Evolutionary conservation across 2,797 vertebrate species (phyloP).

Genomic region (Ctenosaura bakeri): DNA sequence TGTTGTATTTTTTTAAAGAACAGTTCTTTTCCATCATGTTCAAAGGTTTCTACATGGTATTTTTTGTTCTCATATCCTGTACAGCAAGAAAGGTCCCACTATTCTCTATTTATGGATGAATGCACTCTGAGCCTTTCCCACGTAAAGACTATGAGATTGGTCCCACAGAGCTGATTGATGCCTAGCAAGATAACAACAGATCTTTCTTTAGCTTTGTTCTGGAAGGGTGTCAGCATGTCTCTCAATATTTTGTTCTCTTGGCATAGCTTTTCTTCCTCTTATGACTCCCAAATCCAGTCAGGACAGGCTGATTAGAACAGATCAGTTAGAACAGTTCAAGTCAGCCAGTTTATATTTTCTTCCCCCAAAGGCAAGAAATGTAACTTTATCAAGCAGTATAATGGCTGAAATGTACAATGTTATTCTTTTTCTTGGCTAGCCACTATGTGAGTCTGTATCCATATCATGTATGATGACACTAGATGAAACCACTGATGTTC

Average conservation of each 20-base stretch:
- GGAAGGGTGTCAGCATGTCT: constrained; percentile 26
- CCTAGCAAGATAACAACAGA: constrained; percentile 17
- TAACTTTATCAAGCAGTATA: background rate
- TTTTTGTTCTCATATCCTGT: constrained; percentile 2
- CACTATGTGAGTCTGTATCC: background rate
- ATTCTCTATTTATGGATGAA: constrained; percentile 45
- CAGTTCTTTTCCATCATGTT: constrained; percentile 28
- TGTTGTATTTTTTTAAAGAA: background rate
- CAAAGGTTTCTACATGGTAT: constrained; percentile 9
- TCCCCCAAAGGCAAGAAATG: background rate
- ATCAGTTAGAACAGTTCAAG: constrained; percentile 20
- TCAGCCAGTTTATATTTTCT: background rate
- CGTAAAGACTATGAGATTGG: constrained; percentile 40
- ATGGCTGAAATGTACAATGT: constrained; percentile 12
- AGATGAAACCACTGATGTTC: background rate
- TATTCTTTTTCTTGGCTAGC: background rate
- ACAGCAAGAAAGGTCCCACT: constrained; percentile 40
- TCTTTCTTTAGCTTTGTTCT: constrained; percentile 31
- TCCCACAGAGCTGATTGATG: constrained; percentile 22
- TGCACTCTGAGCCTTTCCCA: constrained; percentile 33
- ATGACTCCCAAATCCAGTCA: background rate
- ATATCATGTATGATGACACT: background rate
- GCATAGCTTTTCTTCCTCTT: constrained; percentile 36
- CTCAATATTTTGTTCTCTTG: constrained; percentile 26
- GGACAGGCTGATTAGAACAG: fast-evolving